Base-by-base conservation (phyloP, 2,113 vertebrate species). In the Oryzias melastigma region DNA sequence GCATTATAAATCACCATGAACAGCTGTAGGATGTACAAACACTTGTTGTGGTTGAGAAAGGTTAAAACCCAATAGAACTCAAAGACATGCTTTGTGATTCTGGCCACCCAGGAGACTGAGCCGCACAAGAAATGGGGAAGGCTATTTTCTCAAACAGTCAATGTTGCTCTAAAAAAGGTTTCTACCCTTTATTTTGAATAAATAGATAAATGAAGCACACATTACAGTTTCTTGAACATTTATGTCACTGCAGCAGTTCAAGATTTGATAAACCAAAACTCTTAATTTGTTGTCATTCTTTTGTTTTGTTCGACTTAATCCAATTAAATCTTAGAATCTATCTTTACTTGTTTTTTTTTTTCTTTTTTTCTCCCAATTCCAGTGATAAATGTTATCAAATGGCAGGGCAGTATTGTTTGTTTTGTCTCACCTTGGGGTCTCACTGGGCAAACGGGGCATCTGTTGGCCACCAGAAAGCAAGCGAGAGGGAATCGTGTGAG, bases 1-100 rank as follows among this genome's bases (percentile, higher is more conserved):
- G 54, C 64, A 84, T 86, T 85, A 82, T 85, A 78, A 76, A 87
- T 87, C 77, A 81, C 71, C 71, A 47, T 47, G 64, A 68, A 75
- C 61, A 72, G 76, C 68, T 57, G 58, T 51, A 65, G 68, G 66
- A 71, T 77, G 52, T 53, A 45, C 0, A 4, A 62, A 76, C 76
- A 75, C 58, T 68, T 75, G 72, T 59, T 52, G 14, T 79, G 78
- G 62, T 68, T 35, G 51, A 78, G 71, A 80, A 62, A 79, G 73
- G 73, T 83, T 72, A 77, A 76, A 80, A 44, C 66, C 68, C 76
- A 70, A 62, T 52, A 75, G 41, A 63, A 81, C 63, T 75, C 62
- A 82, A 78, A 69, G 71, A 65, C 52, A 58, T 81, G 70, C 75
- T 79, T 64, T 6, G 54, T 86, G 68, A 71, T 75, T 63, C 35